phyloP scores from a whole-genome alignment of 2,888 invertebrate species.

The Metallyticus violacea region DNA sequence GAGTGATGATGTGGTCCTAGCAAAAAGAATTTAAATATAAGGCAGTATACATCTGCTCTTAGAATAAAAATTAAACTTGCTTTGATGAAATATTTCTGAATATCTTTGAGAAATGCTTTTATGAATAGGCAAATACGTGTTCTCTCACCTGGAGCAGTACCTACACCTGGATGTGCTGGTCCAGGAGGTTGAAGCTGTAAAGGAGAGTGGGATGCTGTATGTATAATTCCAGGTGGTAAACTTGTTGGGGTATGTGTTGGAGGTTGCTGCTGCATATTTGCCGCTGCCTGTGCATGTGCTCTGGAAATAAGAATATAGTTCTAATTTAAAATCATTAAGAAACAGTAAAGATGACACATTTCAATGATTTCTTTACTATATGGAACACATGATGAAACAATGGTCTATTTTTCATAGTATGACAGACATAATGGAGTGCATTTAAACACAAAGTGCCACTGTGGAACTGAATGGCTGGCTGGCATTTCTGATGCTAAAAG shows the following conservation, averaged over 20 bases:
- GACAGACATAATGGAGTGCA: too few relatives aligned
- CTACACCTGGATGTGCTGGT: neutral
- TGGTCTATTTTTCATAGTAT: too few relatives aligned
- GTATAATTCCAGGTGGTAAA: slow-evolving; percentile 20
- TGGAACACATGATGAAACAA: too few relatives aligned
- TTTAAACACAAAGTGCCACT: too few relatives aligned
- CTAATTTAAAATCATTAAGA: neutral
- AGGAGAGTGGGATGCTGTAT: slow-evolving; percentile 28
- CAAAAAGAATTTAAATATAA: neutral
- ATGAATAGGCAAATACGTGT: too few relatives aligned
- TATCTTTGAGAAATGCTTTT: too few relatives aligned
- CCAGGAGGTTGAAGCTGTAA: slow-evolving; percentile 30
- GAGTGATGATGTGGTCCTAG: slow-evolving; percentile 30
- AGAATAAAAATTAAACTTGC: too few relatives aligned
- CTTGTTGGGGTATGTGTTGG: neutral
- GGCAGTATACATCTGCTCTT: neutral
- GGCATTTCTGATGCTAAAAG: too few relatives aligned
- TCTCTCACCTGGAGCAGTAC: neutral
- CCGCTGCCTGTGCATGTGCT: slow-evolving; percentile 70
- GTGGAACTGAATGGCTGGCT: too few relatives aligned
- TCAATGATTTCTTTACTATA: too few relatives aligned
- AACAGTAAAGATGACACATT: neutral
- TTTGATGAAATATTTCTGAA: too few relatives aligned
- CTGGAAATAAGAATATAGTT: slow-evolving; percentile 40
- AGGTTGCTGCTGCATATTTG: slow-evolving; percentile 45